Conservation (phyloP, 92 coral and sea anemone species). For the Siderastrea siderea region DNA sequence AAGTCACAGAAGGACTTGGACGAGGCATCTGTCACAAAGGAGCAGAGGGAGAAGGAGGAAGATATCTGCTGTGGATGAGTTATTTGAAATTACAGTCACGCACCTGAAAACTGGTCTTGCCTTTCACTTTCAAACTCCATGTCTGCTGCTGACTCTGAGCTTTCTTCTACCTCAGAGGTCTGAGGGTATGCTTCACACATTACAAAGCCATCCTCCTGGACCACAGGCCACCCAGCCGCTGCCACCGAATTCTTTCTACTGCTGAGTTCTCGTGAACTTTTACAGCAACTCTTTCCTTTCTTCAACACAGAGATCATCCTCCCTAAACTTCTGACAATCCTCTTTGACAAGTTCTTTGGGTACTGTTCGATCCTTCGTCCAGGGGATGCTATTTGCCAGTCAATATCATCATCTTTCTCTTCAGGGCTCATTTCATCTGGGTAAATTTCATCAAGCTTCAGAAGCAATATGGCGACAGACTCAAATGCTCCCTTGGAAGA, state of each 20-base stretch:
- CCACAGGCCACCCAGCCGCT: not conserved
- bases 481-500: constrained; percentile 73
- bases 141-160: constrained; percentile 92
- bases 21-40: not conserved
- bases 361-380: constrained; percentile 21
- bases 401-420: not conserved
- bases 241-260: constrained; percentile 28
- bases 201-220: constrained; percentile 9
- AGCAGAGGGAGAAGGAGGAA: not conserved
- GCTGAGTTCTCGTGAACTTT: not conserved
- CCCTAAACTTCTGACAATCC: constrained; percentile 68
- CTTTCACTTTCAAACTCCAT: constrained; percentile 85
- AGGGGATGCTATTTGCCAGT: not conserved
- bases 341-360: constrained; percentile 18
- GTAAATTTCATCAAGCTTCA: constrained; percentile 71
- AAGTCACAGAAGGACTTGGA: too few species aligned
- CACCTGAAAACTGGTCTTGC: constrained; percentile 63
- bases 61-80: not conserved
- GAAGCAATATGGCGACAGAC: constrained; percentile 50
- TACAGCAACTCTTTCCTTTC: constrained; percentile 79
- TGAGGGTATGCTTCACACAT: constrained; percentile 8
- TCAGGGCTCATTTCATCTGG: not conserved
- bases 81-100: not conserved
- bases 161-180: constrained; percentile 85
- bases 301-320: constrained; percentile 77